A percentile compares a stretch with the other conserved stretches of the same genome.
These are phyloP conservation scores for Tinamus major DNA, from an alignment of 2,797 vertebrate genomes.

Conservation along the genomic window DNA sequence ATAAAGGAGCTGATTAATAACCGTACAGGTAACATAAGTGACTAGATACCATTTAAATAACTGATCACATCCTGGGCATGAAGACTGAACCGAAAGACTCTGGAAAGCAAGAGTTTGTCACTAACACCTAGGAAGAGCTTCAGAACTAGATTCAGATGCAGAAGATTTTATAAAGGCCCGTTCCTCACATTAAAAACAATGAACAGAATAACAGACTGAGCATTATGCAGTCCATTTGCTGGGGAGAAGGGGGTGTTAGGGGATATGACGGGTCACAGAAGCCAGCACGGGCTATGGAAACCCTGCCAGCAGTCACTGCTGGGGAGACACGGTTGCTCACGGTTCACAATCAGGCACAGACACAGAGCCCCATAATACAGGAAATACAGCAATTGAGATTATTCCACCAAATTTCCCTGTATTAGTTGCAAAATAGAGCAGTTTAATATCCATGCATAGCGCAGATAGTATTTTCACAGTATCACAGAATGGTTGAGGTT, in stretches of 20 bases:
- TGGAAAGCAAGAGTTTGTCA: neutral
- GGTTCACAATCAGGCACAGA: neutral
- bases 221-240: neutral
- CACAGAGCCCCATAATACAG: neutral
- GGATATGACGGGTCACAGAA: neutral
- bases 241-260: too few relatives aligned
- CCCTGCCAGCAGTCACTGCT: neutral
- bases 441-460: neutral
- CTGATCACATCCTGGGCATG: neutral
- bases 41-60: rapidly evolving
- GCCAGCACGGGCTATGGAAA: neutral
- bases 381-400: neutral
- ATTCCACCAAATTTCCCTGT: neutral
- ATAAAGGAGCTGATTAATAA: neutral
- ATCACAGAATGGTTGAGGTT: too few relatives aligned
- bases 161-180: neutral
- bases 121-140: neutral
- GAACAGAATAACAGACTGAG: neutral
- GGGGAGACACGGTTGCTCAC: neutral
- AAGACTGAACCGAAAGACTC: neutral
- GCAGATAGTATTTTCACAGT: neutral
- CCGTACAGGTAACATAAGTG: neutral
- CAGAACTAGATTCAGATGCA: neutral
- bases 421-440: neutral
- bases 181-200: neutral